These are phyloP conservation scores for Helicoverpa armigera DNA, from an alignment of 1,140 invertebrate genomes.

Conservation along the genomic window DNA sequence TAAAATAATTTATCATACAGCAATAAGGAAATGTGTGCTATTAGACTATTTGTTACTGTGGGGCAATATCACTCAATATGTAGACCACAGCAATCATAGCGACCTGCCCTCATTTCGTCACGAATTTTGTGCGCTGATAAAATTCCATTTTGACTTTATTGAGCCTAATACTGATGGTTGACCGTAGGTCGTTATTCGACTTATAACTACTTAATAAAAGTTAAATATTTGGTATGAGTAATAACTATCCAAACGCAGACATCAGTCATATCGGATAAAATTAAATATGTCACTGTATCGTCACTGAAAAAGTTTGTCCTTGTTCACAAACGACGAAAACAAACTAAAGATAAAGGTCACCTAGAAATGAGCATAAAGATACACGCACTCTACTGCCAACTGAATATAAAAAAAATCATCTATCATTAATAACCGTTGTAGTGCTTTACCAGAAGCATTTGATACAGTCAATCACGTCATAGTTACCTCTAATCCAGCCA, in stretches of 20 bases:
- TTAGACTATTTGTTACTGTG: slow-evolving; percentile 2
- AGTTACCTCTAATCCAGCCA: slow-evolving; percentile 92
- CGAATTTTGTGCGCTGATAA: slow-evolving; percentile 34
- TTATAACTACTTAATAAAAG: too few species aligned
- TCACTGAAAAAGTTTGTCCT: too few species aligned
- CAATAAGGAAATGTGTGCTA: slow-evolving; percentile 19
- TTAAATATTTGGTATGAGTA: too few species aligned
- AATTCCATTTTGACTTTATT: slow-evolving; percentile 15
- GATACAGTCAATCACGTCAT: neutral
- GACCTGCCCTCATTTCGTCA: slow-evolving; percentile 15
- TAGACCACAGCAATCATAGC: slow-evolving; percentile 30
- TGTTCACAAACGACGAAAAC: too few species aligned
- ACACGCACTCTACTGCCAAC: too few species aligned
- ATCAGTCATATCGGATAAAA: too few species aligned
- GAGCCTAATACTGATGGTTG: slow-evolving; percentile 3
- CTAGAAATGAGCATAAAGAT: too few species aligned
- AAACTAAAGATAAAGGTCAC: too few species aligned
- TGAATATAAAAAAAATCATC: neutral
- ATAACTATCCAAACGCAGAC: too few species aligned
- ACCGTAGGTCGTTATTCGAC: neutral
- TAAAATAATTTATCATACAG: slow-evolving; percentile 8
- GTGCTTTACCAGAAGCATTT: neutral
- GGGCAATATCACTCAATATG: slow-evolving; percentile 11
- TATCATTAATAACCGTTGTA: neutral
- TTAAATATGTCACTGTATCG: too few species aligned